Evolutionary conservation across 2,888 invertebrate species (phyloP).

Genomic region (Listrodromus nycthemerus): DNA sequence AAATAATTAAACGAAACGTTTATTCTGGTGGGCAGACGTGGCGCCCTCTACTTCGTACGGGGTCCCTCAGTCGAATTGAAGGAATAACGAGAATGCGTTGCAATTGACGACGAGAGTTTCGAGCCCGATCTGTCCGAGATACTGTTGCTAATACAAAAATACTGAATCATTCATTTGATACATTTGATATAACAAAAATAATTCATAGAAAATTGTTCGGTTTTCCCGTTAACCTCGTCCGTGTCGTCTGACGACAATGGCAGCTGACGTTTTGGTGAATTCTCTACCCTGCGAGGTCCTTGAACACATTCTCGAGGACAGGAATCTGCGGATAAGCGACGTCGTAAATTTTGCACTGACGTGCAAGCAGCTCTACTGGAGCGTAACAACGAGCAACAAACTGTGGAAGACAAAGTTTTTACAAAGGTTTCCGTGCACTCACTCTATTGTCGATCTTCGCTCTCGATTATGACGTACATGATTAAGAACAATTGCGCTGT

Average conservation of each 20-base stretch:
- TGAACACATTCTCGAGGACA: constrained; percentile 79
- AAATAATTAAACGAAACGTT: too few species aligned
- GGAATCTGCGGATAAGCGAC: constrained; percentile 80
- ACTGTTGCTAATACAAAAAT: background rate
- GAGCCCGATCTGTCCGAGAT: background rate
- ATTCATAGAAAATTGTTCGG: background rate
- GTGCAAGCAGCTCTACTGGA: constrained; percentile 85
- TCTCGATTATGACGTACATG: background rate
- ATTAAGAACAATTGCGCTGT: background rate
- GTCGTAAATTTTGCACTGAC: constrained; percentile 86
- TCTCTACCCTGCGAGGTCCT: constrained; percentile 78
- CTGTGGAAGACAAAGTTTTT: constrained; percentile 85
- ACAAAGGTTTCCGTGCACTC: constrained; percentile 80
- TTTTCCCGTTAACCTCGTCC: background rate
- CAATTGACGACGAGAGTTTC: constrained; percentile 1
- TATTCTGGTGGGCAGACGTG: too few species aligned
- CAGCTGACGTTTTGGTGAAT: constrained; percentile 74
- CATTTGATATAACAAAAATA: background rate
- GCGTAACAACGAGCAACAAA: constrained; percentile 84
- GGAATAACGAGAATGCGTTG: too few species aligned
- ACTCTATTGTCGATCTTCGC: background rate
- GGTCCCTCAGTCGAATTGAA: too few species aligned
- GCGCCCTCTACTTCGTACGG: too few species aligned
- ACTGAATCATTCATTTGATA: too few species aligned
- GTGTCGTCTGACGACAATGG: constrained; percentile 69